Evolutionary conservation across 2,888 invertebrate species (phyloP).

Genomic region (Pelosia muscerda): DNA sequence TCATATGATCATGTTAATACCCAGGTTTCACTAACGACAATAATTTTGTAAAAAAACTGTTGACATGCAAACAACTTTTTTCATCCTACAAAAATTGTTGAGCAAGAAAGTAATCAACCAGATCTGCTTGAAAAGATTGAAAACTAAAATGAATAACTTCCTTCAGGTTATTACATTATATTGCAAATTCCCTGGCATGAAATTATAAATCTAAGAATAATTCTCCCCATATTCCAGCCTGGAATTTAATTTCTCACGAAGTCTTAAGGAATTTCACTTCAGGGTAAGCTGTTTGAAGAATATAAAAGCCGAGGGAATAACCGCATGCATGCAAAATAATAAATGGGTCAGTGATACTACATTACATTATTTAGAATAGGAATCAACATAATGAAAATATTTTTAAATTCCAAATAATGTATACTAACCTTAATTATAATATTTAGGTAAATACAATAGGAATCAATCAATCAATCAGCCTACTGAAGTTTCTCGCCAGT

Average conservation of each 20-base stretch:
- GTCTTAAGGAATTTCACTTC: background rate
- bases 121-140: background rate
- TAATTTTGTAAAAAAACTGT: too few species aligned
- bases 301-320: background rate
- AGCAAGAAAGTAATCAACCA: background rate
- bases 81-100: background rate
- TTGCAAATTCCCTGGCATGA: background rate
- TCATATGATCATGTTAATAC: too few species aligned
- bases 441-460: too few species aligned
- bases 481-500: too few species aligned
- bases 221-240: background rate
- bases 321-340: background rate
- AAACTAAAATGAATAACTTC: background rate
- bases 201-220: background rate
- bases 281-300: background rate
- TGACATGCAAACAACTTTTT: background rate
- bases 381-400: background rate
- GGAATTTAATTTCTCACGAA: slow-evolving; percentile 1
- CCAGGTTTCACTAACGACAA: too few species aligned
- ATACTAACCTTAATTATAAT: too few species aligned
- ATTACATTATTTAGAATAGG: background rate
- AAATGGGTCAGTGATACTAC: background rate
- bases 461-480: too few species aligned
- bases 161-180: background rate
- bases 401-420: too few species aligned